These are phyloP conservation scores for Climacteris rufus DNA, from an alignment of 2,113 vertebrate genomes.

Conservation along the genomic window DNA sequence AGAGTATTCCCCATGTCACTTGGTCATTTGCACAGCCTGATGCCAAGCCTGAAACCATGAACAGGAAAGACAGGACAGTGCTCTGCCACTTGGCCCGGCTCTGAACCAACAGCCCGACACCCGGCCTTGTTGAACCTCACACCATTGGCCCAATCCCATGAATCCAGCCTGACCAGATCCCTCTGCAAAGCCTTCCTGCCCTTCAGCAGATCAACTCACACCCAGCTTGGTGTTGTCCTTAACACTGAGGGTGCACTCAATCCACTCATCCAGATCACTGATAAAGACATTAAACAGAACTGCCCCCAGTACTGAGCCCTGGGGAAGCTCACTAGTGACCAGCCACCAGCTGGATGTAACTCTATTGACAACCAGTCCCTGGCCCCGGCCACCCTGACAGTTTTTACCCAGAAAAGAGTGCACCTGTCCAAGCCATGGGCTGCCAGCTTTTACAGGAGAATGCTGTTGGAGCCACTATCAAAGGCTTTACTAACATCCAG, in stretches of 20 bases:
- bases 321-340: fast-evolving
- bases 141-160: neutral
- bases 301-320: neutral
- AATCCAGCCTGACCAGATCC: neutral
- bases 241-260: neutral
- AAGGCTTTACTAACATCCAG: neutral
- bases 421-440: neutral
- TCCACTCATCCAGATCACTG: fast-evolving
- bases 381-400: fast-evolving
- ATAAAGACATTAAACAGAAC: neutral
- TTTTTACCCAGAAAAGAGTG: neutral
- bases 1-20: fast-evolving
- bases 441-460: neutral
- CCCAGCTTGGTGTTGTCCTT: neutral
- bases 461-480: neutral
- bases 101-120: no score
- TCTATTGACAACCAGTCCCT: no score
- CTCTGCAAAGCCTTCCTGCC: neutral
- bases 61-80: no score
- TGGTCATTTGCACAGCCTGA: no score
- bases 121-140: neutral
- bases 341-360: neutral
- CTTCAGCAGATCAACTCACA: neutral
- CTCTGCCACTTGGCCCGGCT: neutral
- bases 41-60: neutral